phyloP scores from a whole-genome alignment of 2,797 vertebrate species.

The Moxostoma hubbsi region DNA sequence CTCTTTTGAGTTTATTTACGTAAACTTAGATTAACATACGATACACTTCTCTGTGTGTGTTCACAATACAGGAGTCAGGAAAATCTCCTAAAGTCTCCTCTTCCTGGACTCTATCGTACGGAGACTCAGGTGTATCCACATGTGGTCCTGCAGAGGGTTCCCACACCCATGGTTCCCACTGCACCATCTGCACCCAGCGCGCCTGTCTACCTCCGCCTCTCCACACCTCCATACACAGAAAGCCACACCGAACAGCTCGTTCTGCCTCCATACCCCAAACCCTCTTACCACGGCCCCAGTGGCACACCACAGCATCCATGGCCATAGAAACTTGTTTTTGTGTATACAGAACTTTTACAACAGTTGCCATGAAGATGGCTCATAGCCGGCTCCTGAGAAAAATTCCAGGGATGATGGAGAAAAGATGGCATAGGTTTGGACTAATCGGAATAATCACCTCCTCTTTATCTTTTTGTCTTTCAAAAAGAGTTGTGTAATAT shows the following conservation, averaged over 20 bases:
- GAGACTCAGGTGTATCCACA: constrained; percentile 79
- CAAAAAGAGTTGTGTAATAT: not conserved
- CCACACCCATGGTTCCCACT: constrained; percentile 66
- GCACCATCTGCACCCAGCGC: constrained; percentile 68
- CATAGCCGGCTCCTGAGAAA: constrained; percentile 21
- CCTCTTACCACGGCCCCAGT: constrained; percentile 70
- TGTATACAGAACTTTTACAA: constrained; percentile 33
- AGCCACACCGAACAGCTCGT: constrained; percentile 62
- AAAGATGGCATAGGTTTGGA: constrained; percentile 21
- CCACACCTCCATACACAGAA: constrained; percentile 56
- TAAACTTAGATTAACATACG: too few species aligned
- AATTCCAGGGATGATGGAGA: constrained; percentile 14
- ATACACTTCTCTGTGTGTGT: constrained; percentile 2
- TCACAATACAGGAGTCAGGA: constrained; percentile 75
- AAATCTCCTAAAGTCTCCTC: constrained; percentile 74
- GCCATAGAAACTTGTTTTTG: constrained; percentile 65
- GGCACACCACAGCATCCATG: constrained; percentile 69
- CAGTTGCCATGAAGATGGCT: constrained; percentile 9
- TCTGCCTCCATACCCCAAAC: constrained; percentile 68
- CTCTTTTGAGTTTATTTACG: too few species aligned
- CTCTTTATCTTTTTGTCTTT: too few species aligned
- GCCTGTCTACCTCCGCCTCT: constrained; percentile 72
- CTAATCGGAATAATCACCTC: not conserved
- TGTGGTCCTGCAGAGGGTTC: constrained; percentile 78
- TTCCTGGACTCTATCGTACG: constrained; percentile 72